Base-by-base conservation (phyloP, 2,888 invertebrate species). In the Leptinotarsa haldemani region DNA sequence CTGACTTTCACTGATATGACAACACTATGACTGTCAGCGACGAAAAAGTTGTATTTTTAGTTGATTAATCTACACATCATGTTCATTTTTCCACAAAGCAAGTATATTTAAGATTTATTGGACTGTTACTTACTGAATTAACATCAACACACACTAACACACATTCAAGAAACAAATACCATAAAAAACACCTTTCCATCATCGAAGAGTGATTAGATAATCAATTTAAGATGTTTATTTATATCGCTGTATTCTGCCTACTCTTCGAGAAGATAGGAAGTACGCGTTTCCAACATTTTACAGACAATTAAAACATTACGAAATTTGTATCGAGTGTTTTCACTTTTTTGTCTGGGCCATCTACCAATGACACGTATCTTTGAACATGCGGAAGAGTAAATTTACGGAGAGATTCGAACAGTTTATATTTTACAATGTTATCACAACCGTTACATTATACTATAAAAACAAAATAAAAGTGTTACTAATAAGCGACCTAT, bases 211-310 rank as follows among this genome's bases (percentile, higher is more conserved):
- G 61, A 61, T 61, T 61, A 30, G 30, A 40, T 61, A 61, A 61
- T 61, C 30, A 61, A 61, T 18, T 40, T 16, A 30, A 61, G 30
- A 61, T 61, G 61, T 61, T 61, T n/a, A 61, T 61, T 61, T 61
- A 61, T 61, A 61, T 61, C 9, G 61, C 9, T n/a, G 40, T 16
- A 30, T 61, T 40, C 61, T 61, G n/a, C 61, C 61, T 40, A 61
- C 40, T 61, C 46, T 69, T 16, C 58, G 47, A 25, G 25, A 69
- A 56, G n/a, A 56, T 69, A 56, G 58, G 20, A 69, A 58, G 58
- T 58, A 58, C 58, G 58, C 40, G n/a, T 47, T 58, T 15, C 47
- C 2, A 69, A 69, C 40, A 58, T 69, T 56, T 58, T 69, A 61
- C 15, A 22, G 20, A 20, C 56, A 56, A 56, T 56, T 56, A 56